Percentiles rank a stretch among this genome's conserved stretches.
phyloP scores from a whole-genome alignment of 2,113 vertebrate genomes.

The Lagenorhynchus albirostris region DNA sequence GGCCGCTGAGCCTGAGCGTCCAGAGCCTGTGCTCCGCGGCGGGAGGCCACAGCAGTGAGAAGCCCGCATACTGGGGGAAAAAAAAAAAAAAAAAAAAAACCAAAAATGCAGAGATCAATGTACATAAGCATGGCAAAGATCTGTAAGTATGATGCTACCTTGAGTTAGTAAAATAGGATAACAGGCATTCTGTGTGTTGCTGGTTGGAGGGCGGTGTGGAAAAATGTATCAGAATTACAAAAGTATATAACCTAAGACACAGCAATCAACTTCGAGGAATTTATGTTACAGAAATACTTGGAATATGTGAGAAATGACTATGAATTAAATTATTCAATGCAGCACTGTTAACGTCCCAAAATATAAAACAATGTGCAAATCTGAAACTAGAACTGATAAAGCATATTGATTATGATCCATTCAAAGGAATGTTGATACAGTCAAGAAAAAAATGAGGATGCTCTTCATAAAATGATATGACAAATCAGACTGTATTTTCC shows the following conservation, averaged over 20 bases:
- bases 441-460: slow-evolving; percentile 4
- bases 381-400: background rate
- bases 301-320: background rate
- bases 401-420: background rate
- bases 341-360: background rate
- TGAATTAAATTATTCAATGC: background rate
- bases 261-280: background rate
- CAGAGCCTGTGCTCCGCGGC: too few relatives aligned
- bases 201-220: background rate
- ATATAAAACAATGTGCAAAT: background rate
- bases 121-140: background rate
- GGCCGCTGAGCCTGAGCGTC: too few relatives aligned
- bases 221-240: background rate
- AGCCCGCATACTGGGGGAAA: too few relatives aligned
- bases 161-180: background rate
- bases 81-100: too few relatives aligned
- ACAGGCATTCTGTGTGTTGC: background rate
- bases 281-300: background rate
- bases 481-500: background rate
- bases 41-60: too few relatives aligned
- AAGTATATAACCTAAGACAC: background rate
- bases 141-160: background rate
- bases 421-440: background rate
- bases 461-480: background rate
- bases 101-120: background rate